Conservation (phyloP, 2,888 invertebrate species). For the Heteromurus nitidus region DNA sequence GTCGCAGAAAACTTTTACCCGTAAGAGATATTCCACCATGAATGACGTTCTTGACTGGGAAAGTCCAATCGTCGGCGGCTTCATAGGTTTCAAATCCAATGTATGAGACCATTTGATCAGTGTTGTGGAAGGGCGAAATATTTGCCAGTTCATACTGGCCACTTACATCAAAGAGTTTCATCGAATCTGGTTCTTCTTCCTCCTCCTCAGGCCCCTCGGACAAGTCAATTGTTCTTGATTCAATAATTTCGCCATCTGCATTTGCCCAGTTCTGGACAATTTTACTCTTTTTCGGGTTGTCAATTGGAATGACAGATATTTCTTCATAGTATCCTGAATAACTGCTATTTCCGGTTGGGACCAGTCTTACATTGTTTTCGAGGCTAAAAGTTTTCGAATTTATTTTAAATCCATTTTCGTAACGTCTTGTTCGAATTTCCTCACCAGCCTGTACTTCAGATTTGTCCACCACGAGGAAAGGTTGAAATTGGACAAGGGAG, state of each 20-base stretch:
- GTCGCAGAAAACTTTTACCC: conserved; percentile 18
- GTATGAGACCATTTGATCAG: conserved; percentile 10
- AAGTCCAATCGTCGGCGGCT: background rate
- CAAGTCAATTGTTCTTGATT: background rate
- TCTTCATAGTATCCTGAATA: conserved; percentile 14
- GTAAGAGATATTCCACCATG: conserved; percentile 20
- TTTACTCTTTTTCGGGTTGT: background rate
- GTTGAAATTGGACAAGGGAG: background rate
- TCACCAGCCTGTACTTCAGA: background rate
- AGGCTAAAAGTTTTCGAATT: background rate
- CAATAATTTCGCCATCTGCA: no score
- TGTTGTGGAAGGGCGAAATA: conserved; percentile 6
- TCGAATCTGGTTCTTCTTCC: background rate
- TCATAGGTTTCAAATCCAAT: conserved; percentile 51
- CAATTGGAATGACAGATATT: background rate
- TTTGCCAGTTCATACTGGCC: background rate
- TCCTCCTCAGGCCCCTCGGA: background rate
- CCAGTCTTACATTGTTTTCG: background rate
- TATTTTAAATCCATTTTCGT: background rate
- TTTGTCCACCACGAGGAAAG: background rate
- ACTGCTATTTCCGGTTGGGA: background rate
- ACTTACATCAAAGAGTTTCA: background rate
- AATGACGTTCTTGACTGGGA: background rate
- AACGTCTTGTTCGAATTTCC: background rate
- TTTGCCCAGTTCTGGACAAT: background rate